Percentiles rank a stretch among this genome's conserved stretches.
These are phyloP conservation scores for Zaprionus lineosus DNA, from an alignment of 2,888 invertebrate genomes.

Conservation along the genomic window DNA sequence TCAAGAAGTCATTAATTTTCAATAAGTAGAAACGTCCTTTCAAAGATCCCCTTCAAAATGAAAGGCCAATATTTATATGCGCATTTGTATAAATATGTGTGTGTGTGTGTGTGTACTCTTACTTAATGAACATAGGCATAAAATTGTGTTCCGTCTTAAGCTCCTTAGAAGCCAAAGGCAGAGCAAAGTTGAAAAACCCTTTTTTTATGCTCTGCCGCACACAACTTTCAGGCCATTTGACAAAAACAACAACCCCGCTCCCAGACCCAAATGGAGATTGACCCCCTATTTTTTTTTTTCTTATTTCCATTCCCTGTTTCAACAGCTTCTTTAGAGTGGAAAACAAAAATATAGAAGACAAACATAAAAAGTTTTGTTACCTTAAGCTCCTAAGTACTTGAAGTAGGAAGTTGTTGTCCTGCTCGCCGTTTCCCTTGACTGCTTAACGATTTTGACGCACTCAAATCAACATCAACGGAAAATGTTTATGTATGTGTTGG, in stretches of 20 bases:
- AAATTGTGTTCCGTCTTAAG: constrained; percentile 36
- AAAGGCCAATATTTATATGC: no score
- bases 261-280: constrained; percentile 35
- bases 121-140: constrained; percentile 15
- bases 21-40: no score
- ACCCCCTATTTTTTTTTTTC: no score
- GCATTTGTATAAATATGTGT: no score
- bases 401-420: constrained; percentile 34
- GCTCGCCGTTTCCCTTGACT: constrained; percentile 1
- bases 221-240: constrained; percentile 60
- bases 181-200: constrained; percentile 39
- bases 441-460: constrained; percentile 25
- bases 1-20: constrained; percentile 28
- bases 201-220: constrained; percentile 48
- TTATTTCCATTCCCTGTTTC: no score
- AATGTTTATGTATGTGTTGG: no score
- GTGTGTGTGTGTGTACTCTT: no score
- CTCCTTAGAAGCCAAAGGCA: constrained; percentile 27
- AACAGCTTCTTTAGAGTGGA: no score
- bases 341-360: constrained; percentile 19
- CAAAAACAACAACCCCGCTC: constrained; percentile 37
- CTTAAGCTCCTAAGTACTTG: constrained; percentile 73
- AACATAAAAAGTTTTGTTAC: constrained; percentile 49
- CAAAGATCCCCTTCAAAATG: no score
- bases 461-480: constrained; percentile 51